phyloP scores from a whole-genome alignment of 2,113 vertebrate species.

The Podocnemis expansa region DNA sequence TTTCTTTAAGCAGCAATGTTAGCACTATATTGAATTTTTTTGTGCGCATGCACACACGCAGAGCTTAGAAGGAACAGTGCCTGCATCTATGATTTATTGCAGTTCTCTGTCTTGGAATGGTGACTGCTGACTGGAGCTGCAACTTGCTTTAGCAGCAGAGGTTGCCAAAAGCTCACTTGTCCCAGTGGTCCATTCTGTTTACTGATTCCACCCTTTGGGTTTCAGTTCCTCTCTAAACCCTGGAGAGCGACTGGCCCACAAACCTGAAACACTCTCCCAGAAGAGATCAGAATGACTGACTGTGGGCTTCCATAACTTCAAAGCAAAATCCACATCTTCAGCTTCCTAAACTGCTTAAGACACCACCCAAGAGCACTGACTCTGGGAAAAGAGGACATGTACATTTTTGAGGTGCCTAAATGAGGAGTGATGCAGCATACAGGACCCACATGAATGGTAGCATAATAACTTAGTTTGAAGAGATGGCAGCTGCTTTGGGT shows the following conservation, averaged over 20 bases:
- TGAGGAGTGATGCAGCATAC: neutral
- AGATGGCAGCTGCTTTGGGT: neutral
- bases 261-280: neutral
- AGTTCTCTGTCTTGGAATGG: neutral
- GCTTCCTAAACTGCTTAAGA: neutral
- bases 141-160: neutral
- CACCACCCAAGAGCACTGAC: neutral
- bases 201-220: neutral
- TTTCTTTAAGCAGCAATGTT: too few species aligned
- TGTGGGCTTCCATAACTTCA: neutral
- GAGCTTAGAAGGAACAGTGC: too few species aligned
- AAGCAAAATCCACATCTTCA: neutral
- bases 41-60: too few species aligned
- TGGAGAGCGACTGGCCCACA: neutral
- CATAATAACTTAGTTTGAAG: neutral
- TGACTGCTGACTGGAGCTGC: neutral
- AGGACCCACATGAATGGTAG: neutral
- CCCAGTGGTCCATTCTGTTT: neutral
- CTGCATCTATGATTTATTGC: rapidly evolving
- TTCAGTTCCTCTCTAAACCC: neutral
- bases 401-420: rapidly evolving
- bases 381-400: neutral
- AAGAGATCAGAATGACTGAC: neutral
- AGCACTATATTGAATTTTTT: too few species aligned
- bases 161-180: neutral